These are phyloP conservation scores for Netelia inedita DNA, from an alignment of 2,888 invertebrate genomes.

Conservation along the genomic window DNA sequence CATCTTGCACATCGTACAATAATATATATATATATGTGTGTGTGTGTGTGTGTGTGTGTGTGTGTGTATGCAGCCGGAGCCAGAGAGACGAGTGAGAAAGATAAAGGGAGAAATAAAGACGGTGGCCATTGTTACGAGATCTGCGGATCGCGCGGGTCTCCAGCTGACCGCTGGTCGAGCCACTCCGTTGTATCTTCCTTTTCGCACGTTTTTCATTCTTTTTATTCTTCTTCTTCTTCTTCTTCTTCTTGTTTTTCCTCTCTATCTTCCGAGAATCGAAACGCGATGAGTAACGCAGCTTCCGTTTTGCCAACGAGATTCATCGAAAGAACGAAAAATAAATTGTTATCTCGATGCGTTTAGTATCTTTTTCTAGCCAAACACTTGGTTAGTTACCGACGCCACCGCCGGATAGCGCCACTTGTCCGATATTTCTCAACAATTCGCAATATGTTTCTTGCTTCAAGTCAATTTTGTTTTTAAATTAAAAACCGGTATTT, in stretches of 20 bases:
- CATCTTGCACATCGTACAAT: conserved; percentile 58
- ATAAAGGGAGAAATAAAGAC: conserved; percentile 54
- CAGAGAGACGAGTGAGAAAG: conserved; percentile 39
- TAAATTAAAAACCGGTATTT: too few species aligned
- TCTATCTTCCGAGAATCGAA: background rate
- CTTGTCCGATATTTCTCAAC: background rate
- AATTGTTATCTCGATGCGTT: background rate
- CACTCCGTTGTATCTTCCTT: conserved; percentile 21
- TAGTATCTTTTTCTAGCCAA: too few species aligned
- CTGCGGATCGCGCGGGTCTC: conserved; percentile 31
- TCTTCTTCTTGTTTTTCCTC: background rate
- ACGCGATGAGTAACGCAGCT: background rate
- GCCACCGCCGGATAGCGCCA: background rate
- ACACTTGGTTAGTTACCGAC: background rate
- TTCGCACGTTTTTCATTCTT: conserved; percentile 32
- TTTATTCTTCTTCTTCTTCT: conserved; percentile 13
- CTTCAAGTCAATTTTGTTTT: too few species aligned
- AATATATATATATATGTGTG: conserved; percentile 26
- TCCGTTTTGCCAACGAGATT: background rate
- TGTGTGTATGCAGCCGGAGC: background rate
- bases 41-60: background rate
- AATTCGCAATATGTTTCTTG: background rate
- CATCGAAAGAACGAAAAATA: background rate
- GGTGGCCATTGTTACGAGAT: conserved; percentile 62
- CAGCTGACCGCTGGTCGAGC: conserved; percentile 52